Conservation (phyloP, 2,888 invertebrate species). For the Trissolcus brochymenae region DNA sequence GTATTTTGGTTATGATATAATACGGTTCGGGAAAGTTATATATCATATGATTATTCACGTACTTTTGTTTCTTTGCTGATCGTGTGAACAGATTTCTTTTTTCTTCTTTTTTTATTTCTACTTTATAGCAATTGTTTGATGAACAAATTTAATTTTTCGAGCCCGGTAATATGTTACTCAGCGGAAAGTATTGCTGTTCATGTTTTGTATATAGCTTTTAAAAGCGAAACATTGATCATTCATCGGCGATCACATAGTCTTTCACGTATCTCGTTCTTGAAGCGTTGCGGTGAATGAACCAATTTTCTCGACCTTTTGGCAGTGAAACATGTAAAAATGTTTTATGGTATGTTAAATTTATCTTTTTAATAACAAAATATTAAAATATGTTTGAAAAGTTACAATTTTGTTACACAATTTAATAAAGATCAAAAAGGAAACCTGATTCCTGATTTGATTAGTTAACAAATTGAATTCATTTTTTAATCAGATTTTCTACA, state of each 20-base stretch:
- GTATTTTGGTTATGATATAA: constrained; percentile 1
- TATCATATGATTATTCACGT: background rate
- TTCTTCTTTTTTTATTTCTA: background rate
- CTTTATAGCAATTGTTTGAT: background rate
- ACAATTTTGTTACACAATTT: no score
- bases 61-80: background rate
- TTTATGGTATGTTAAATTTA: no score
- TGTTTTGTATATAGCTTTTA: constrained; percentile 44
- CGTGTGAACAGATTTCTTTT: background rate
- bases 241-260: constrained; percentile 33
- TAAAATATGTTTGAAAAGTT: no score
- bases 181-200: constrained; percentile 32
- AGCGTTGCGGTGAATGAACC: constrained; percentile 30
- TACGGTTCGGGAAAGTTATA: constrained; percentile 2
- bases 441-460: background rate
- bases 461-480: background rate
- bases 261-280: constrained; percentile 29
- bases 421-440: background rate
- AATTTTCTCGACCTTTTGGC: constrained; percentile 35
- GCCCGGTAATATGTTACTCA: constrained; percentile 14
- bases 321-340: background rate
- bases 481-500: no score
- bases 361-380: background rate
- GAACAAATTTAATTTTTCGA: constrained; percentile 4
- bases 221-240: constrained; percentile 37